Evolutionary conservation across 1,140 invertebrate species (phyloP), one percentile per base, ranked within the genome.

Genomic region (Thaumatotibia leucotreta): DNA sequence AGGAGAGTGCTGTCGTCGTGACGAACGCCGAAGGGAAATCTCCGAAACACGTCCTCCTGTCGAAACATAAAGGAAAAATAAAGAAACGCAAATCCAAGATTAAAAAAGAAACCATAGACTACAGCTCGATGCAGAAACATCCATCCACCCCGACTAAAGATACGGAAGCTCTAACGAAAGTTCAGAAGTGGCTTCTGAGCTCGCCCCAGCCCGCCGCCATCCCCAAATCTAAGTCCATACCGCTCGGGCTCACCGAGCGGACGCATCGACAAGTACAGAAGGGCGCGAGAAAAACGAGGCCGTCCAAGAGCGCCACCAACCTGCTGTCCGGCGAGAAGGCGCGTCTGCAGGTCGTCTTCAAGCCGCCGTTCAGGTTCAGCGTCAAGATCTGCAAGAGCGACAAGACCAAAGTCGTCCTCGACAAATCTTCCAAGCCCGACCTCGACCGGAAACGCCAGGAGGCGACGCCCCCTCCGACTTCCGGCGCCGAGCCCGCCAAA

Each of bases 281-380:
- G 73, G 76, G 72, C 20, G 72, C 86, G 31, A 86, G 86, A 64
- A 93, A 92, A 80, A 86, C 81, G 22, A 84, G 84, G 73, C 86
- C 85, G 70, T 91, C 91, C 70, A 91, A 89, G 72, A 92, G 91
- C 70, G 88, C 89, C n/a, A 91, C 88, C 29, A 92, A 92, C 70
- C 83, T 92, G 1, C 67, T 93, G 39, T 87, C 91, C 4, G 90
- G 89, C 61, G 92, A 93, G 67, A 93, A 92, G 93, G 96, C 74
- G 0, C 93, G 95, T 61, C 84, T 97, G 8, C 96, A 97, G 82
- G 96, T 97, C 1, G 95, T 97, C 4, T 97, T 96, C 81, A 96
- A 96, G 76, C 96, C 96, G 27, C 96, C 96, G 0, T 97, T 97
- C 81, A 95, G 95, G 72, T 96, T 97, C 82, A 96, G 95, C 82